Evolutionary conservation across 92 coral and sea anemone species (phyloP).

Genomic region (Palythoa caribaeorum): DNA sequence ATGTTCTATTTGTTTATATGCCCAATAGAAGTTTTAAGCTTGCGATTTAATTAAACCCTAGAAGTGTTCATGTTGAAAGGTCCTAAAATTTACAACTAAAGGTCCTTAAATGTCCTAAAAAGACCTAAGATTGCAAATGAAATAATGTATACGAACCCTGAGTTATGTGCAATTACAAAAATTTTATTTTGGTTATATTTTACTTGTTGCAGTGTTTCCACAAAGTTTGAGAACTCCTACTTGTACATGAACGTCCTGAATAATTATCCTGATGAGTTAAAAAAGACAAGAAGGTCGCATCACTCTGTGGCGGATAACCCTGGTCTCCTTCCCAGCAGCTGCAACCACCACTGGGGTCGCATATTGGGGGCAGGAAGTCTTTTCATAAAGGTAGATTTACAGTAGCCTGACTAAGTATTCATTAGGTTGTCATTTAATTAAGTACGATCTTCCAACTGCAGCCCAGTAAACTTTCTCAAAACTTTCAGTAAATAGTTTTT

Average conservation of each 20-base stretch:
- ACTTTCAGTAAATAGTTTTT: too few species aligned
- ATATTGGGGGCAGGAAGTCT: conserved; percentile 91
- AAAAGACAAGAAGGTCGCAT: conserved; percentile 25
- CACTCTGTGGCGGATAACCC: conserved; percentile 78
- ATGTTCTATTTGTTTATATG: too few species aligned
- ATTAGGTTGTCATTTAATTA: background rate
- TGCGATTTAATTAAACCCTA: too few species aligned
- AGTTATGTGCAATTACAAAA: too few species aligned
- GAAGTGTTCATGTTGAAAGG: too few species aligned
- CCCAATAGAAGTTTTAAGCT: too few species aligned
- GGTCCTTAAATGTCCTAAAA: too few species aligned
- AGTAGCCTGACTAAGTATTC: background rate
- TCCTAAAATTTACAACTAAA: too few species aligned
- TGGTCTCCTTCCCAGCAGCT: conserved; percentile 76
- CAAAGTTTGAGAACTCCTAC: conserved; percentile 84
- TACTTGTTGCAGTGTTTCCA: conserved; percentile 53
- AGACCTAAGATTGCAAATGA: too few species aligned
- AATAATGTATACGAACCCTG: too few species aligned
- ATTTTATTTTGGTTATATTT: background rate
- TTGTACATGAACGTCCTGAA: conserved; percentile 72
- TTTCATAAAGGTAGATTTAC: conserved; percentile 69
- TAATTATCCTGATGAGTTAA: conserved; percentile 26
- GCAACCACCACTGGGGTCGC: conserved; percentile 94
- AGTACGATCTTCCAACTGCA: too few species aligned
- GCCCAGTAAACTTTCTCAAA: too few species aligned